phyloP scores from a whole-genome alignment of 2,797 vertebrate species.

The Acanthurus lineatus region DNA sequence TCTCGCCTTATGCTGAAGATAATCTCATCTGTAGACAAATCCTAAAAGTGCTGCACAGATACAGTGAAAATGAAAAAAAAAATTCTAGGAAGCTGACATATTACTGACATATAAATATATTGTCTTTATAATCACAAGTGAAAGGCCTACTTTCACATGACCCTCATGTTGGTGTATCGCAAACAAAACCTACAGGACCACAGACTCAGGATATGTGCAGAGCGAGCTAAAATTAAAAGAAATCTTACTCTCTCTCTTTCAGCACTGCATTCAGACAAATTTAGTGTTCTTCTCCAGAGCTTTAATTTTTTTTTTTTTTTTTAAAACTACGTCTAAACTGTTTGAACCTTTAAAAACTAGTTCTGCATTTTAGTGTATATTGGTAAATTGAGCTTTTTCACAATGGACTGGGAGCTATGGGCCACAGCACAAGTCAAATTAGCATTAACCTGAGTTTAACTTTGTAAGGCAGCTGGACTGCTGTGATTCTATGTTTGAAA shows the following conservation, averaged over 20 bases:
- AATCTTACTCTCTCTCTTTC: not conserved
- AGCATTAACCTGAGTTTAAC: too few relatives aligned
- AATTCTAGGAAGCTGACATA: not conserved
- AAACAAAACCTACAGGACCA: not conserved
- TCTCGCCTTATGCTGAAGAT: conserved; percentile 3
- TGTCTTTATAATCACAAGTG: not conserved
- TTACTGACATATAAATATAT: not conserved
- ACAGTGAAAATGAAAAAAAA: conserved; percentile 1
- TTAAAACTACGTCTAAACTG: too few relatives aligned
- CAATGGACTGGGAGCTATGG: not conserved
- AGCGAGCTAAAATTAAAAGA: not conserved
- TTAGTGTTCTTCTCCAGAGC: not conserved
- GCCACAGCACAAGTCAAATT: not conserved
- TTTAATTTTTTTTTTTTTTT: too few relatives aligned
- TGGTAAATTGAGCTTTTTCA: not conserved
- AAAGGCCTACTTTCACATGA: not conserved
- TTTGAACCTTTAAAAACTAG: not conserved
- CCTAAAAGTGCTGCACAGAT: not conserved
- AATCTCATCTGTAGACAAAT: conserved; percentile 9
- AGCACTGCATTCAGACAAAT: not conserved
- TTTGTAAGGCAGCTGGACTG: too few relatives aligned
- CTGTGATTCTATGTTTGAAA: too few relatives aligned
- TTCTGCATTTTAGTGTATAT: not conserved
- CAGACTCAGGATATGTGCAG: not conserved
- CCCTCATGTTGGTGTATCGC: not conserved